Conservation (phyloP, 2,113 vertebrate species). For the Coregonus clupeaformis region DNA sequence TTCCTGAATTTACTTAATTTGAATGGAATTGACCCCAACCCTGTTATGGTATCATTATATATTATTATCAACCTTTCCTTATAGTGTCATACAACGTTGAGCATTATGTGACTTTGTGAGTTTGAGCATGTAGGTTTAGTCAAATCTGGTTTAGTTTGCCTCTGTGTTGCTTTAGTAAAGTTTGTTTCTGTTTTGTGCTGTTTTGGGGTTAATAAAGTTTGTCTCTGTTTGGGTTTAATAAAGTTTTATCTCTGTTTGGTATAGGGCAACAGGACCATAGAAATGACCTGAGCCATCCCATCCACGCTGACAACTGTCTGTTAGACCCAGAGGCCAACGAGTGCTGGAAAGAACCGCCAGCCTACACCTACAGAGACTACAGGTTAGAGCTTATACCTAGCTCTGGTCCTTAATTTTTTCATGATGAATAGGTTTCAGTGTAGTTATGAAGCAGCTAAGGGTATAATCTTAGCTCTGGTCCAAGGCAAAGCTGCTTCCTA, state of each 20-base stretch:
- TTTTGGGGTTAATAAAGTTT: neutral
- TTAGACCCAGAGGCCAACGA: slow-evolving; percentile 92
- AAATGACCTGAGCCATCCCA: slow-evolving; percentile 95
- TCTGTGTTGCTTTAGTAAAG: no score
- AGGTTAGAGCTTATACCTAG: slow-evolving; percentile 70
- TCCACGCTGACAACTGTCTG: slow-evolving; percentile 97
- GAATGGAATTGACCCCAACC: no score
- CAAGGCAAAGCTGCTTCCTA: neutral
- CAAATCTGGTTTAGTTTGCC: neutral
- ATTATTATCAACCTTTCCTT: no score
- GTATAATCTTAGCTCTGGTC: no score
- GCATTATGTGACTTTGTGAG: neutral
- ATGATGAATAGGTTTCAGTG: no score
- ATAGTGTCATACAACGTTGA: no score
- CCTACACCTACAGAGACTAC: slow-evolving; percentile 94
- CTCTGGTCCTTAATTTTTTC: no score
- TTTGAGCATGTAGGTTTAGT: neutral
- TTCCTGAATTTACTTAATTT: no score
- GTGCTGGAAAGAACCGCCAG: slow-evolving; percentile 96
- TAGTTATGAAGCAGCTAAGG: no score
- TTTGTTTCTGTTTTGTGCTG: no score
- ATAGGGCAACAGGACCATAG: slow-evolving; percentile 93
- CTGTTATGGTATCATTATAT: no score
- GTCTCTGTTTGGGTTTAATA: neutral
- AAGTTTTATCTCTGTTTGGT: neutral